Base-by-base conservation (phyloP, 2,797 vertebrate genomes). In the Astyanax mexicanus region DNA sequence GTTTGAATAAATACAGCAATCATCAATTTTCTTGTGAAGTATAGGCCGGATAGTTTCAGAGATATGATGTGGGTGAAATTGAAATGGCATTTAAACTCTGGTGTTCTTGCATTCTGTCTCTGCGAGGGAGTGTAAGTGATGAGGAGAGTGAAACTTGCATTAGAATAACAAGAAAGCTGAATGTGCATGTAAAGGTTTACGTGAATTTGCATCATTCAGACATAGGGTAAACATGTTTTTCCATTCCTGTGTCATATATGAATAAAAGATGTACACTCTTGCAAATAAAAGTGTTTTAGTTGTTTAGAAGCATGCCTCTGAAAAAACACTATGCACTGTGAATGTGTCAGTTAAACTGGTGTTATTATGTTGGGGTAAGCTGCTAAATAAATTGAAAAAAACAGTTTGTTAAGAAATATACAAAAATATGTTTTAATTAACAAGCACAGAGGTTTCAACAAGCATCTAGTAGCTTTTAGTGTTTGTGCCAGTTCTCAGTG, bases 1-100 rank as follows among this genome's bases (percentile, higher is more conserved):
- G 13, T 65, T 42, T 70, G 68, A 71, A 77, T 71, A 65, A 65
- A 71, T 71, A 57, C 29, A 54, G 40, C 49, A 71, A 65, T 70
- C 54, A 60, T 72, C 75, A 65, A 71, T 71, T 77, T 70, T 71
- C 21, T 55, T 45, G 58, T 8, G 29, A 55, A 32, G 38, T 57
- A 65, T 21, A 47, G 55, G 32, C 6, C 44, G 57, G 35, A 60
- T 64, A 65, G 64, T 70, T 57, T 77, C 49, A 15, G 68, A 70
- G 58, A 49, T 71, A 70, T 54, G 47, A 69, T 32, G 67, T 44
- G 74, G 37, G 61, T 44, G 74, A 77, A 51, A 64, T 55, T 35
- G 74, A 77, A 51, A 64, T 55, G 69, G 67, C 57, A 32, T 70
- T 77, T 64, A 45, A 54, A 71, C 57, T 44, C 38, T 23, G 17